Conservation (phyloP, 1,140 invertebrate genomes). For the Subanguina moxae region DNA sequence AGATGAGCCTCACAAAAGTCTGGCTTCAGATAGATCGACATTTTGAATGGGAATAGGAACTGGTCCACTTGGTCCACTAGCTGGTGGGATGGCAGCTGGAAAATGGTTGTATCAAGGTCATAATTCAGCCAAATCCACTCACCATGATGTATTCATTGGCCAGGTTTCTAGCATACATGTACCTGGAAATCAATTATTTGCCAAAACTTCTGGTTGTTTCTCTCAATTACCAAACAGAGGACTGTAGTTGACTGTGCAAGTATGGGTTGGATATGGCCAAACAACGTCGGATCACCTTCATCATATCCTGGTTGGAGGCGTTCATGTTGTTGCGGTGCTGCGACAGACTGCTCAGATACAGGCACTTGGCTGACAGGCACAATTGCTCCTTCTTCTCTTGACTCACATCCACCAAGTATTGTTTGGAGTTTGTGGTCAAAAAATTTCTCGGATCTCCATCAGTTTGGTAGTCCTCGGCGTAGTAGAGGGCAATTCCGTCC, state of each 20-base stretch:
- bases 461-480: slow-evolving; percentile 7
- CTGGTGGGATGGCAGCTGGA: slow-evolving; percentile 7
- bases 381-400: background rate
- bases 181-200: too few relatives aligned
- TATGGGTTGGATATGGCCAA: slow-evolving; percentile 13
- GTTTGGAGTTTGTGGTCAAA: background rate
- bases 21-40: slow-evolving; percentile 33
- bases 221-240: slow-evolving; percentile 20
- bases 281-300: slow-evolving; percentile 13
- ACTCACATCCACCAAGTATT: background rate
- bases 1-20: slow-evolving; percentile 35
- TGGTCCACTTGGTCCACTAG: slow-evolving; percentile 34
- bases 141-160: slow-evolving; percentile 24
- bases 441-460: slow-evolving; percentile 4
- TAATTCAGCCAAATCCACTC: background rate
- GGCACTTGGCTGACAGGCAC: slow-evolving; percentile 21
- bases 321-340: slow-evolving; percentile 18
- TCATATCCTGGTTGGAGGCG: too few relatives aligned
- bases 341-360: slow-evolving; percentile 19
- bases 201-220: too few relatives aligned
- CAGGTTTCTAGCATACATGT: slow-evolving; percentile 1
- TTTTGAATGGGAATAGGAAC: slow-evolving; percentile 38
- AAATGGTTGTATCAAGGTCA: background rate
- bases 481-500: slow-evolving; percentile 15
- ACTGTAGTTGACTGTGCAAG: slow-evolving; percentile 7